Evolutionary conservation across 2,888 invertebrate species (phyloP), one percentile per base, ranked within the genome.

Genomic region (Trachelus tabidus): DNA sequence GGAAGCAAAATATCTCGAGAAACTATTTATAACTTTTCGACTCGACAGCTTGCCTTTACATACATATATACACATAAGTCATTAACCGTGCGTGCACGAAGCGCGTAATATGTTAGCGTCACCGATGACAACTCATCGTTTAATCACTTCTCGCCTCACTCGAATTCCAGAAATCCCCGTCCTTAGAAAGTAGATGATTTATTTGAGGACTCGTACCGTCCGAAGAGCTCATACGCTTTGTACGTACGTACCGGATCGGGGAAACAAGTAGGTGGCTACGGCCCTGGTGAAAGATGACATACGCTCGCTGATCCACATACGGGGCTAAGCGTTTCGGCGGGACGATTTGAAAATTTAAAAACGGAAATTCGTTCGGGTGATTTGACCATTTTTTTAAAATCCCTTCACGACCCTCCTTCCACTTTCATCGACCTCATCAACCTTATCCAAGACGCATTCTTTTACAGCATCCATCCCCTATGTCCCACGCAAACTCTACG

Each of bases 81-180:
- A 86, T 86, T 86, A 87, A 87, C 87, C 85, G 81, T 76, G 76
- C 76, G 81, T 82, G 76, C 56, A 80, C 82, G 79, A 82, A 77
- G 81, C 80, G 79, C 85, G 84, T 84, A 86, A 86, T 86, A 86
- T 87, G 85, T 87, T 87, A 87, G 82, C 84, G 86, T 86, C 86
- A 88, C 85, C 83, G 87, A 89, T 87, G 89, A 89, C 89, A 89
- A 89, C 88, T 85, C 81, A 82, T 86, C 87, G 86, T 87, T 89
- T 89, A 89, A 88, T 89, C 88, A 87, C 89, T 89, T 89, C 87
- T 86, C 88, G 85, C 89, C 87, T 87, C 83, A 81, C 83, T 85
- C 80, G 83, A 86, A 87, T 87, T 83, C 83, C 80, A 79, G 76
- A 81, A 83, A 83, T 83, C 79, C 80, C 75, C 82, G 79, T 79